These are phyloP conservation scores for Nymphalis c-album DNA, from an alignment of 2,888 invertebrate genomes.

Conservation along the genomic window DNA sequence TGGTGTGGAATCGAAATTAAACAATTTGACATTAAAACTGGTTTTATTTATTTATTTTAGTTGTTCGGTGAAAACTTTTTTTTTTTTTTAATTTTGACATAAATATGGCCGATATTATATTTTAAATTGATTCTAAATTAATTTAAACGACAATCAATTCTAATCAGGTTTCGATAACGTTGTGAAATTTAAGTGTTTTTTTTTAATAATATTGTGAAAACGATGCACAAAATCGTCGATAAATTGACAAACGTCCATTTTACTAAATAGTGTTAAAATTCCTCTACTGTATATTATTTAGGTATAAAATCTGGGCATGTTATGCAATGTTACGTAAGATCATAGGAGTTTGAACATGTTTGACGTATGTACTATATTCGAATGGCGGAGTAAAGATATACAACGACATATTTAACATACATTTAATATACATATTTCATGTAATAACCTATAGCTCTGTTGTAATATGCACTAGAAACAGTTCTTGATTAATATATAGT, in stretches of 20 bases:
- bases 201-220: constrained; percentile 15
- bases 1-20: constrained; percentile 27
- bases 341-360: constrained; percentile 27
- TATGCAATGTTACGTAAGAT: constrained; percentile 50
- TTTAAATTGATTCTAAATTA: neutral
- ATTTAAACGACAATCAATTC: constrained; percentile 8
- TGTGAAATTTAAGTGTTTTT: constrained; percentile 26
- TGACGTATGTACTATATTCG: too few relatives aligned
- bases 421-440: too few relatives aligned
- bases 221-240: constrained; percentile 35
- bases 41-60: constrained; percentile 7
- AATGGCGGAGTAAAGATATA: too few relatives aligned
- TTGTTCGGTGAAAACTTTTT: neutral
- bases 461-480: too few relatives aligned
- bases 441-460: too few relatives aligned
- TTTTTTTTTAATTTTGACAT: constrained; percentile 1
- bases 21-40: neutral
- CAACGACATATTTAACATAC: too few relatives aligned
- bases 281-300: constrained; percentile 77
- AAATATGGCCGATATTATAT: neutral
- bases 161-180: constrained; percentile 30
- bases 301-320: constrained; percentile 59
- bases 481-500: too few relatives aligned
- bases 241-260: constrained; percentile 70
- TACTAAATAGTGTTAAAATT: constrained; percentile 66